phyloP scores from a whole-genome alignment of 2,797 vertebrate species.

The Silurus aristotelis region DNA sequence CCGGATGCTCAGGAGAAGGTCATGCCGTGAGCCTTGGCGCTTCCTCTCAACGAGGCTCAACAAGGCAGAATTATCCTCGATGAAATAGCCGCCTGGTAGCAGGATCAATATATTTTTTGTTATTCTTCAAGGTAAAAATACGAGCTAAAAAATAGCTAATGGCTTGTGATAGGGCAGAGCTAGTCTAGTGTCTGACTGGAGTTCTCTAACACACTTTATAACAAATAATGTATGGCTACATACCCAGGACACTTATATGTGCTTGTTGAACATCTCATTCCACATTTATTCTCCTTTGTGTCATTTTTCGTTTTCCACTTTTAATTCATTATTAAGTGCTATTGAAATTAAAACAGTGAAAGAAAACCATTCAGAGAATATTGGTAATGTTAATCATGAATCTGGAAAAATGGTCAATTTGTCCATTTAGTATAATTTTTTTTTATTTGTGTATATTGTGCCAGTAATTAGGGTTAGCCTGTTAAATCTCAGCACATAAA shows the following conservation, averaged over 20 bases:
- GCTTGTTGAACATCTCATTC: too few species aligned
- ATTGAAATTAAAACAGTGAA: background rate
- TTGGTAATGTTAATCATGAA: background rate
- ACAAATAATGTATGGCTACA: too few species aligned
- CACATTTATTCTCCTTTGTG: too few species aligned
- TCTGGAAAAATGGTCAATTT: background rate
- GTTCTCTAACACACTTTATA: background rate
- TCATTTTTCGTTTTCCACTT: background rate
- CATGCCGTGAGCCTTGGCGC: constrained; percentile 29
- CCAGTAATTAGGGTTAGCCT: background rate
- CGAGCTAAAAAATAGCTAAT: background rate
- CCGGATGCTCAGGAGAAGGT: constrained; percentile 41
- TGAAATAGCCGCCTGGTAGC: constrained; percentile 22
- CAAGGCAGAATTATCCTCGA: constrained; percentile 30
- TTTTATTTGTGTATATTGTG: background rate
- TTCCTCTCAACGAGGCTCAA: constrained; percentile 14
- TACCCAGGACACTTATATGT: too few species aligned
- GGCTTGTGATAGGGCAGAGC: background rate
- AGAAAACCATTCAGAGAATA: background rate
- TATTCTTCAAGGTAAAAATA: background rate
- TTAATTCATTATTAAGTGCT: constrained; percentile 14
- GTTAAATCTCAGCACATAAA: background rate
- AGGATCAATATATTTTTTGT: background rate
- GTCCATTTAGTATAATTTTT: background rate
- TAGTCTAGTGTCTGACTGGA: too few species aligned